phyloP scores from a whole-genome alignment of 53 echinoderm and acorn worm genomes.

The Paracentrotus lividus region DNA sequence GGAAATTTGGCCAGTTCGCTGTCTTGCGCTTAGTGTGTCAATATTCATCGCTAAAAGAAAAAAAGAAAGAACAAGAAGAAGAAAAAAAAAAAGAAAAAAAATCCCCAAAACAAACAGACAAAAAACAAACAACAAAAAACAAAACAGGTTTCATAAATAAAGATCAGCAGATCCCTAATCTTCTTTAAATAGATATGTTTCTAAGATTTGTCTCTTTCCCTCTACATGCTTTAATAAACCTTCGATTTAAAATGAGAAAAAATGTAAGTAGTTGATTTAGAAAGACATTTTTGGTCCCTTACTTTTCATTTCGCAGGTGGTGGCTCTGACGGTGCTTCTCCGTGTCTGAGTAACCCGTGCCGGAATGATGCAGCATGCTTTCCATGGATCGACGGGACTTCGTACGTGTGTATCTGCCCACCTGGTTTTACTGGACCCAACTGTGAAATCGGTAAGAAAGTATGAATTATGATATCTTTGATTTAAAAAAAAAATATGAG shows the following conservation, averaged over 20 bases:
- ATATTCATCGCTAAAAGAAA: too few species aligned
- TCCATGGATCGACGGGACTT: background rate
- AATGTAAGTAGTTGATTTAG: too few species aligned
- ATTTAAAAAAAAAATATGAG: background rate
- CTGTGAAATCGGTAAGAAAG: slow-evolving; percentile 38
- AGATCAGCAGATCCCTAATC: too few species aligned
- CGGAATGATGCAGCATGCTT: slow-evolving; percentile 6
- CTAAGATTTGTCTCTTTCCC: too few species aligned
- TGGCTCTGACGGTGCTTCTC: background rate
- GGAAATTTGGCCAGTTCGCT: too few species aligned
- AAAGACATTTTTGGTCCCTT: background rate
- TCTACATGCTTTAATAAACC: too few species aligned
- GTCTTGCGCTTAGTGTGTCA: too few species aligned
- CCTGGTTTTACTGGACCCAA: slow-evolving; percentile 11
- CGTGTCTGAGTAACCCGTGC: slow-evolving; percentile 35
- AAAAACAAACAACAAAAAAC: too few species aligned
- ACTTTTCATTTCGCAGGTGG: background rate
- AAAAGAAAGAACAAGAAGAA: background rate
- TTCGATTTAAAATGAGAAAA: too few species aligned
- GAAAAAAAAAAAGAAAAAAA: background rate
- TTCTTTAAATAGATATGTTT: too few species aligned
- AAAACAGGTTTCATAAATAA: too few species aligned
- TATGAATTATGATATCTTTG: background rate
- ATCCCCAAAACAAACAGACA: background rate
- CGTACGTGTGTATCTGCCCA: slow-evolving; percentile 39